Base-by-base conservation (phyloP, 92 coral and sea anemone species). In the Blastomussa wellsi region DNA sequence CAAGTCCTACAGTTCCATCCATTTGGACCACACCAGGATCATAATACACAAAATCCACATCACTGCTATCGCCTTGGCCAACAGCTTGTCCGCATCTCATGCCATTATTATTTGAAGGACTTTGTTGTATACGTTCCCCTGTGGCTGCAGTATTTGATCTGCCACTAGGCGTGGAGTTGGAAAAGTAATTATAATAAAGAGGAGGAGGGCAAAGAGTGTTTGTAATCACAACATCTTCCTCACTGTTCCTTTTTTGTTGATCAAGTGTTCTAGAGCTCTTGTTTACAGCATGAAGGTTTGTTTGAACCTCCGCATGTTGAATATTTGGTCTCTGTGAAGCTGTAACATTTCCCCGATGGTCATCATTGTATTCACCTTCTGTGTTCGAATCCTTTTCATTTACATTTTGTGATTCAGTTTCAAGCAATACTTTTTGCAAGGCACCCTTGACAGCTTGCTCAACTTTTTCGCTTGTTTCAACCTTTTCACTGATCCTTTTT, bases 191-290 rank as follows among this genome's bases (percentile, higher is more conserved):
- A 60, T 91, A 97, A 74, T 85, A 97, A 20, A 97, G 87, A 10
- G 99, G 99, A 13, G 99, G 99, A 35, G 99, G 99, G 31, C 98
- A 94, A 67, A 90, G 81, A 13, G 95, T 92, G 84, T 94, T 97
- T 51, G 97, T 81, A 59, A 97, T 88, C n/a, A 91, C 70, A n/a
- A 93, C 26, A 84, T 88, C 82, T 57, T 91, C 86, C 37, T 83
- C 88, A 47, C 79, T 89, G 62, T 69, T 19, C 62, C 53, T 42
- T 20, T 64, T 81, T 26, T 22, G 13, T 0, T 8, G 76, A 80
- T 59, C 72, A 78, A 22, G 42, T 60, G 66, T 52, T 48, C 60
- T 32, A 60, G 37, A 51, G n/a, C 38, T 48, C 35, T 79, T 65
- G 26, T 78, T 28, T 85, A 66, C 83, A 47, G 83, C 77, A 6